A percentile compares a stretch with the other conserved stretches of the same genome.
Evolutionary conservation across 2,888 invertebrate genomes (phyloP).

Genomic region (Apamea monoglypha): DNA sequence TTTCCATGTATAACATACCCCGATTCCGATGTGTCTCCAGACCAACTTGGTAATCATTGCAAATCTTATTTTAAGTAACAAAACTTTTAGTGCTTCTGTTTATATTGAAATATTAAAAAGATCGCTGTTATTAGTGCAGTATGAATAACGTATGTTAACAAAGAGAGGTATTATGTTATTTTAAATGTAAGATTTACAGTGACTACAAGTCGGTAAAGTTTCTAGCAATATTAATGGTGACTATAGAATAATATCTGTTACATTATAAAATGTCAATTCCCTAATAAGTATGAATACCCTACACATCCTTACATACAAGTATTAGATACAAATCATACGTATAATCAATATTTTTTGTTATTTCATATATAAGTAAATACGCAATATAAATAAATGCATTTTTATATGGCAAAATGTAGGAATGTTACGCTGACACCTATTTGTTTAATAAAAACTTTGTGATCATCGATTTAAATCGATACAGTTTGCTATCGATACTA

Average conservation of each 20-base stretch:
- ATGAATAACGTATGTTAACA: neutral
- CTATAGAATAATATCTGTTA: constrained; percentile 78
- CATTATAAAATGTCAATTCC: constrained; percentile 81
- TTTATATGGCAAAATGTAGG: constrained; percentile 83
- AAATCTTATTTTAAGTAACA: constrained; percentile 20
- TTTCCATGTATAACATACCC: constrained; percentile 2
- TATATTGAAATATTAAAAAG: neutral
- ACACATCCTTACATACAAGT: constrained; percentile 80
- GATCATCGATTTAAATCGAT: constrained; percentile 43
- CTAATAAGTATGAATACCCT: constrained; percentile 83
- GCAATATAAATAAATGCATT: constrained; percentile 85
- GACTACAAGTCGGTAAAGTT: constrained; percentile 35
- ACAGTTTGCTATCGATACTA: constrained; percentile 39
- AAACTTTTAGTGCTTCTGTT: neutral
- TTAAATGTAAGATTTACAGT: constrained; percentile 40
- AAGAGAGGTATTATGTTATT: neutral
- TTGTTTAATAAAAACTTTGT: constrained; percentile 61
- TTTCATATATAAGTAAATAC: constrained; percentile 63
- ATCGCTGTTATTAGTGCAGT: neutral
- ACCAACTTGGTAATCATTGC: constrained; percentile 46
- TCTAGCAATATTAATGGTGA: constrained; percentile 66
- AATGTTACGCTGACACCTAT: constrained; percentile 75
- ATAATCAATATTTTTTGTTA: constrained; percentile 57
- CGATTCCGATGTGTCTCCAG: constrained; percentile 48
- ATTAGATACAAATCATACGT: constrained; percentile 71